phyloP scores from a whole-genome alignment of 2,888 invertebrate species.

The Serripes groenlandicus region DNA sequence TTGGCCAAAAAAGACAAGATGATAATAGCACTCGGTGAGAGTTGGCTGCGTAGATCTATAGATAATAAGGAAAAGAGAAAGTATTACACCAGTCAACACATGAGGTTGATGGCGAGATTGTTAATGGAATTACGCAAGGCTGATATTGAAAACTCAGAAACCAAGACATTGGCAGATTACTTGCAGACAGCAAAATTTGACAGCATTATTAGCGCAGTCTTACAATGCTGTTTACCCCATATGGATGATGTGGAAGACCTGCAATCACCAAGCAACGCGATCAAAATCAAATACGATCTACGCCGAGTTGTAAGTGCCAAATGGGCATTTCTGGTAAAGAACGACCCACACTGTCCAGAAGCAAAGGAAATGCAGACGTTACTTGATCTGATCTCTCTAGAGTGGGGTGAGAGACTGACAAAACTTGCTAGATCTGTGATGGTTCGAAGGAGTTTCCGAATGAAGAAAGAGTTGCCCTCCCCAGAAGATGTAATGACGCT shows the following conservation, averaged over 20 bases:
- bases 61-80: slow-evolving; percentile 48
- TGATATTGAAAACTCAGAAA: not conserved
- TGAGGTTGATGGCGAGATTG: slow-evolving; percentile 48
- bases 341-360: slow-evolving; percentile 24
- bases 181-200: slow-evolving; percentile 40
- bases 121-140: slow-evolving; percentile 1
- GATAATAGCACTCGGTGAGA: slow-evolving; percentile 29
- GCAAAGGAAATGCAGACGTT: slow-evolving; percentile 34
- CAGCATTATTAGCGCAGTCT: slow-evolving; percentile 29
- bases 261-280: slow-evolving; percentile 30
- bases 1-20: slow-evolving; percentile 33
- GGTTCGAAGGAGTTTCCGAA: slow-evolving; percentile 5
- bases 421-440: slow-evolving; percentile 27
- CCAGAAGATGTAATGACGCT: slow-evolving; percentile 44
- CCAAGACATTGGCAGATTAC: slow-evolving; percentile 33
- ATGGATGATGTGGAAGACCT: slow-evolving; percentile 57
- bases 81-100: slow-evolving; percentile 45
- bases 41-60: slow-evolving; percentile 31
- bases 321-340: slow-evolving; percentile 34
- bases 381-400: slow-evolving; percentile 5
- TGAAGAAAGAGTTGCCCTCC: slow-evolving; percentile 22
- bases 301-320: slow-evolving; percentile 5
- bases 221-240: slow-evolving; percentile 28
- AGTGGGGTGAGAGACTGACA: slow-evolving; percentile 35
- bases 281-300: slow-evolving; percentile 37